Evolutionary conservation across 30 jellyfish, hydroid and myxozoan species (phyloP), one percentile per base, ranked within the genome.

Genomic region (Aurelia sp.): DNA sequence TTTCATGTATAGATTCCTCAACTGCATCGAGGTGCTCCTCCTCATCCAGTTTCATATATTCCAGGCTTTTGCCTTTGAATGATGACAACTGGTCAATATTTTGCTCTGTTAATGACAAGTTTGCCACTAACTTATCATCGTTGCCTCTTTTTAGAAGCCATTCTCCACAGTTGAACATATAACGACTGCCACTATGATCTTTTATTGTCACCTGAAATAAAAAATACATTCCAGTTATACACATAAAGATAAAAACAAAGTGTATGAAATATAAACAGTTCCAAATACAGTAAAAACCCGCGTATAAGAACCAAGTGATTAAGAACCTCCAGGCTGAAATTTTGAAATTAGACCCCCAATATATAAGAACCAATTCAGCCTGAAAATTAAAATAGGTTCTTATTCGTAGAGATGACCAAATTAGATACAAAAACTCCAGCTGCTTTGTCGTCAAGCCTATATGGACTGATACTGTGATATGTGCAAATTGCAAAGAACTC

Each of bases 1-100:
- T 87, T 35, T 78, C 75, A 64, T 87, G 96, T 13, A 87, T 90
- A 5, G 84, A 47, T 53, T 87, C 90, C 37, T 87, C 96, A 52
- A 87, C 81, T 52, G 88, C 87, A 47, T 51, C 65, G n/a, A 78
- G 81, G 61, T 87, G 96, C 33, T 85, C 85, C 66, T 69, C 58
- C 12, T 76, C 90, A 58, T 71, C 62, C 13, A 78, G 57, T 58
- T 60, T 87, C 62, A 74, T 20, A 65, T 76, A 70, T 12, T 78
- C 90, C 82, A 69, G 13, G 71, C 66, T 60, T 27, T 65, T 84
- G 18, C 93, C 93, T 55, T 50, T 84, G 65, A 40, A 84, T 17
- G 87, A 18, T 44, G 87, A 72, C 30, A 84, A 71, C 73, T 84
- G 93, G n/a, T 84, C 93, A 10, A 84, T 6, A 15, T 70, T 66